Percentiles rank a stretch among this genome's conserved stretches.
phyloP scores from a whole-genome alignment of 1,140 invertebrate genomes.

The Penaeus indicus region DNA sequence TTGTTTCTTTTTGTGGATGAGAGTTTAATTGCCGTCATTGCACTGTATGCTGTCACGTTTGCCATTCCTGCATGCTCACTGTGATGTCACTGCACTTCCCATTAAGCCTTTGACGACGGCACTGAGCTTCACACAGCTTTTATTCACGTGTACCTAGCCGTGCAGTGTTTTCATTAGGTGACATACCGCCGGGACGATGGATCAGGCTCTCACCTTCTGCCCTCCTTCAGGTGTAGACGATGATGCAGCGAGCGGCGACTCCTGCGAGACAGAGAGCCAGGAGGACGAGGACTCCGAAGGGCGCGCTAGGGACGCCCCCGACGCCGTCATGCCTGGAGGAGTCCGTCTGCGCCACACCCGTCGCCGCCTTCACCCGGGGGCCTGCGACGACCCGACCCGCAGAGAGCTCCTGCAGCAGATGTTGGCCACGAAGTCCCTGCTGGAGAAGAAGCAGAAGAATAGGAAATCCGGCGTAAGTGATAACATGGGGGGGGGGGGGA shows the following conservation, averaged over 20 bases:
- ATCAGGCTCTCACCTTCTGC: neutral
- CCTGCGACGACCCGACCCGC: constrained; percentile 26
- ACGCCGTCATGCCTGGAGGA: neutral
- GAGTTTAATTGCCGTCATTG: neutral
- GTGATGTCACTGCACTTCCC: neutral
- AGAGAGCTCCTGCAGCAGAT: constrained; percentile 53
- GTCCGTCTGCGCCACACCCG: constrained; percentile 34
- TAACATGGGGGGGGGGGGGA: neutral
- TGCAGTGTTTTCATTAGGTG: neutral
- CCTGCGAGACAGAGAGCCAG: constrained; percentile 51
- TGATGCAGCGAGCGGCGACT: constrained; percentile 40
- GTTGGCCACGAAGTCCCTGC: constrained; percentile 55
- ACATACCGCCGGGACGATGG: too few relatives aligned
- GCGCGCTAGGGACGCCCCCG: neutral
- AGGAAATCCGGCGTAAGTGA: constrained; percentile 41
- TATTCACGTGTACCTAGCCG: neutral
- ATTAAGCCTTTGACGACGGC: neutral
- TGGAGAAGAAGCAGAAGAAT: constrained; percentile 60
- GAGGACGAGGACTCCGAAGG: constrained; percentile 41
- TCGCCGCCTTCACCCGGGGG: neutral
- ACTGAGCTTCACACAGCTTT: neutral
- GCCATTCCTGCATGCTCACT: neutral
- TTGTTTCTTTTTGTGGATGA: neutral
- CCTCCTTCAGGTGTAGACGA: constrained; percentile 40
- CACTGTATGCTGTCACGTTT: neutral